Conservation (phyloP, 2,797 vertebrate genomes). For the Erpetoichthys calabaricus region DNA sequence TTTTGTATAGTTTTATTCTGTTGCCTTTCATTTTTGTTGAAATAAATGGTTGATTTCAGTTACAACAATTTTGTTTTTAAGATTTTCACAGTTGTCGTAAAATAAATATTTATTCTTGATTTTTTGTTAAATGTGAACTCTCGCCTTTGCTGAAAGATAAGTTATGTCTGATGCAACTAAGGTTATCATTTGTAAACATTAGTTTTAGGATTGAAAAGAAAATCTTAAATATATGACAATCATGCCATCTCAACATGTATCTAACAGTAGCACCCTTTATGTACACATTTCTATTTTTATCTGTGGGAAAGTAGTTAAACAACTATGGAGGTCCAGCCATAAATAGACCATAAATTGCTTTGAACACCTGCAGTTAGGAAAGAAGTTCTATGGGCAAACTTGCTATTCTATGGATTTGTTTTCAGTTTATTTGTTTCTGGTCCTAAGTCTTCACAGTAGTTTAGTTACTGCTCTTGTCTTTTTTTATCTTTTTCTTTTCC, state of each 20-base stretch:
- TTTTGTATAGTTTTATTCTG: no score
- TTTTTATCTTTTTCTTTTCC: constrained; percentile 15
- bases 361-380: constrained; percentile 12
- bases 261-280: not conserved
- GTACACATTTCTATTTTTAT: constrained; percentile 5
- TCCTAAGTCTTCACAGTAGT: constrained; percentile 27
- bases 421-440: constrained; percentile 22
- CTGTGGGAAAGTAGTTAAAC: not conserved
- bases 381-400: constrained; percentile 4
- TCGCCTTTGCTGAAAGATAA: constrained; percentile 1
- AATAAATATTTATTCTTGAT: constrained; percentile 3
- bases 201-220: constrained; percentile 4
- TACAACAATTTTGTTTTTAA: no score
- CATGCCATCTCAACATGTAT: constrained; percentile 1
- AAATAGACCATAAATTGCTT: constrained; percentile 10
- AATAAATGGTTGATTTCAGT: no score
- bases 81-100: no score
- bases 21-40: no score
- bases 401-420: constrained; percentile 26
- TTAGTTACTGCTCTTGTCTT: constrained; percentile 23
- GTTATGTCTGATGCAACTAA: constrained; percentile 5
- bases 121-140: constrained; percentile 1
- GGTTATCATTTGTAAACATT: constrained; percentile 14
- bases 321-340: constrained; percentile 4
- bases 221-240: constrained; percentile 5